Conservation (phyloP, 2,888 invertebrate species). For the Coronaproctus castanopsis region DNA sequence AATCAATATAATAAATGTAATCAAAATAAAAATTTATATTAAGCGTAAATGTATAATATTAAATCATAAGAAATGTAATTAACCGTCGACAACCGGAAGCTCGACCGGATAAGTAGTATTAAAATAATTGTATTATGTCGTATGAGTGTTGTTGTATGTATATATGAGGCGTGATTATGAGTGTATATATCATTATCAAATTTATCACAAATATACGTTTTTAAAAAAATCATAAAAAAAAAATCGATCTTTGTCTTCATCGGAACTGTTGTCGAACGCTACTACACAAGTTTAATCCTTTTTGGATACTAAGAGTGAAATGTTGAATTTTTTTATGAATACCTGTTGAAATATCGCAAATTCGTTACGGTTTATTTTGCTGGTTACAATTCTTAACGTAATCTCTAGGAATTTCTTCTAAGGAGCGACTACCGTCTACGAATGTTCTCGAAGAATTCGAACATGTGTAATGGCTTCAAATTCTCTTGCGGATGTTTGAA, state of each 20-base stretch:
- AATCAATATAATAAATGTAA: too few species aligned
- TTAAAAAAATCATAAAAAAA: too few species aligned
- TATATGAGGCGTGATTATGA: too few species aligned
- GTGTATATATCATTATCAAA: too few species aligned
- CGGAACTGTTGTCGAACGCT: background rate
- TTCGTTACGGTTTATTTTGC: conserved; percentile 7
- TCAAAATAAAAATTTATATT: too few species aligned
- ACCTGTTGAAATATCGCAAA: conserved; percentile 9
- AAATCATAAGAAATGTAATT: too few species aligned
- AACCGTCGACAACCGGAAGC: too few species aligned
- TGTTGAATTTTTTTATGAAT: conserved; percentile 8
- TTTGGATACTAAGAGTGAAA: conserved; percentile 8
- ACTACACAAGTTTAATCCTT: background rate
- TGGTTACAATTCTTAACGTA: conserved; percentile 6
- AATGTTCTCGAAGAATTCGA: conserved; percentile 14
- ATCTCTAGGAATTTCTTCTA: conserved; percentile 10
- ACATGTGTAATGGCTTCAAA: conserved; percentile 16
- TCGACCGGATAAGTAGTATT: too few species aligned
- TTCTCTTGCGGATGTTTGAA: conserved; percentile 1
- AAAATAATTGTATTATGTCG: too few species aligned
- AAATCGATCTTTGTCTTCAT: conserved; percentile 4
- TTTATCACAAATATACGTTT: too few species aligned
- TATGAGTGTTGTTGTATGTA: too few species aligned
- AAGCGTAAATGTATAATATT: too few species aligned
- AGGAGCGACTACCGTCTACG: conserved; percentile 17